Conservation (phyloP, 2,888 invertebrate species). For the Neoitamus cyanurus region DNA sequence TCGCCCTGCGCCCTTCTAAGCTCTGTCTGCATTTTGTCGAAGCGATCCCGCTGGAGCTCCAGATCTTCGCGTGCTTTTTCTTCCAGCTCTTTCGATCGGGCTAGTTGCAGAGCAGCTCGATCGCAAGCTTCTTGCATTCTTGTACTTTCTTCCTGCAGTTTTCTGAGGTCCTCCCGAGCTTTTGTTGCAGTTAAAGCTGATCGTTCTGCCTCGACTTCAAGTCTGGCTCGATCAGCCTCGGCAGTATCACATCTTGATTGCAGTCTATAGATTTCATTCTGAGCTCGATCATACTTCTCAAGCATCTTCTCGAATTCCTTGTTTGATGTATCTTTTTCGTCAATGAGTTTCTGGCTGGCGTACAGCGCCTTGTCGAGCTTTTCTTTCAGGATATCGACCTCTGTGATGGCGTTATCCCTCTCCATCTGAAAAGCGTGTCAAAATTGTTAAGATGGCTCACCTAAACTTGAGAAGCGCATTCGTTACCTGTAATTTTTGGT, state of each 20-base stretch:
- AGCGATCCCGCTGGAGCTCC: constrained; percentile 88
- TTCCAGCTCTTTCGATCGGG: constrained; percentile 88
- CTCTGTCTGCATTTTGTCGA: constrained; percentile 89
- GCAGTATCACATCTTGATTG: constrained; percentile 89
- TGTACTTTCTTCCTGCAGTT: constrained; percentile 86
- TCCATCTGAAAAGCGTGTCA: constrained; percentile 73
- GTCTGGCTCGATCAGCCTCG: constrained; percentile 87
- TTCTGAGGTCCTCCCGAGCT: constrained; percentile 85
- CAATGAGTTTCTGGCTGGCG: constrained; percentile 83
- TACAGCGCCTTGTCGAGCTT: constrained; percentile 89
- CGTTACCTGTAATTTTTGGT: constrained; percentile 82
- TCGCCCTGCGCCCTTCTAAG: constrained; percentile 83
- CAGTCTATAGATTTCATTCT: constrained; percentile 88
- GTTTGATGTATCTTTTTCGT: constrained; percentile 88
- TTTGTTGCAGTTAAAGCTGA: constrained; percentile 82
- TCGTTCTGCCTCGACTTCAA: constrained; percentile 88
- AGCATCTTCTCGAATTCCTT: constrained; percentile 93
- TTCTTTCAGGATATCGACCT: constrained; percentile 87
- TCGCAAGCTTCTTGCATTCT: constrained; percentile 91
- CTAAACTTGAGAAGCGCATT: background rate
- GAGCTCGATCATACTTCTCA: constrained; percentile 92
- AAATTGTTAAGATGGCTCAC: too few species aligned
- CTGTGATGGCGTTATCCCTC: constrained; percentile 85
- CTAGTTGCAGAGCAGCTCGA: constrained; percentile 84
- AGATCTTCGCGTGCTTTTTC: constrained; percentile 91